Conservation (phyloP, 2,888 invertebrate species). For the Mimas tiliae region DNA sequence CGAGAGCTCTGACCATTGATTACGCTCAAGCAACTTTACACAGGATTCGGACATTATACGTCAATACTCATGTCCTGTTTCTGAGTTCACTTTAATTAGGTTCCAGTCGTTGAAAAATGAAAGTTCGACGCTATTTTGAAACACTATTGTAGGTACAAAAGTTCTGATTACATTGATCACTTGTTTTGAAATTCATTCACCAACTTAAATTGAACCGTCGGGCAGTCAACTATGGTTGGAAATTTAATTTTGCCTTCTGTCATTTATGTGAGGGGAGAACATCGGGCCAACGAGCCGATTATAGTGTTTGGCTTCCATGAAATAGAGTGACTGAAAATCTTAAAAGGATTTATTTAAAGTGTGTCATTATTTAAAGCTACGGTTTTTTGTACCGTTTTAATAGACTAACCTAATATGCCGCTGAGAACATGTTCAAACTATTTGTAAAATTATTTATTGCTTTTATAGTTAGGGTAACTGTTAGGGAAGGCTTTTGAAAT, state of each 20-base stretch:
- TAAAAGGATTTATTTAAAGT: no score
- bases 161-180: background rate
- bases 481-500: no score
- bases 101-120: background rate
- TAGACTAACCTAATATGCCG: no score
- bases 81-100: background rate
- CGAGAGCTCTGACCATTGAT: no score
- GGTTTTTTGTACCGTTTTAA: no score
- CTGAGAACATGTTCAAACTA: no score
- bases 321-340: background rate
- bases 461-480: no score
- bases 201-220: background rate
- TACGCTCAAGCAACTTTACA: no score
- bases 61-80: background rate
- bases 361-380: no score
- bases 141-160: background rate
- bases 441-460: no score
- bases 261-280: background rate
- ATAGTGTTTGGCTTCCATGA: background rate
- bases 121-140: background rate
- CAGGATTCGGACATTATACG: background rate
- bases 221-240: background rate
- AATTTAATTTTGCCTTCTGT: slow-evolving; percentile 6
- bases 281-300: background rate
- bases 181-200: slow-evolving; percentile 8